A percentile compares a stretch with the other conserved stretches of the same genome.
Conservation (phyloP, 2,797 vertebrate genomes). For the Allenopithecus nigroviridis region DNA sequence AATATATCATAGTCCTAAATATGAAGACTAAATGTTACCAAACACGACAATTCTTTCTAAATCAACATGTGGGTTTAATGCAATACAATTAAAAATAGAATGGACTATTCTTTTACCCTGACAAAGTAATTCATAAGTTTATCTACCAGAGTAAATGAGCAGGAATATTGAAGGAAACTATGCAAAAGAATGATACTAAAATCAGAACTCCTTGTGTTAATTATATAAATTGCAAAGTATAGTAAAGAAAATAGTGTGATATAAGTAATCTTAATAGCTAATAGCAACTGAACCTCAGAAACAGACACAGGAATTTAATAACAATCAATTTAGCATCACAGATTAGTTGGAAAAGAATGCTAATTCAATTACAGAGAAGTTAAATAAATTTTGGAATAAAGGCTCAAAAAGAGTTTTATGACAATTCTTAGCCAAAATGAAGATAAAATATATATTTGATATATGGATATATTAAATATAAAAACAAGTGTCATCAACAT, state of each 20-base stretch:
- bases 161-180: neutral
- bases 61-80: conserved; percentile 21
- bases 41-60: conserved; percentile 36
- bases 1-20: neutral
- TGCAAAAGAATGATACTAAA: neutral
- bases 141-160: neutral
- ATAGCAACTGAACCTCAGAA: neutral
- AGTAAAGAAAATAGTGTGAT: neutral
- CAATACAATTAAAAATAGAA: conserved; percentile 26
- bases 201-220: neutral
- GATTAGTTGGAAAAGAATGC: neutral
- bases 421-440: conserved; percentile 15
- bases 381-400: neutral
- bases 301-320: neutral
- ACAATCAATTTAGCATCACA: neutral
- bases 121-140: neutral
- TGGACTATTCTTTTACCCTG: conserved; percentile 14
- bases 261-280: neutral
- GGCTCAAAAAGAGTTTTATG: neutral
- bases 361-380: neutral
- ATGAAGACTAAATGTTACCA: neutral
- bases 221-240: neutral
- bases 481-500: neutral
- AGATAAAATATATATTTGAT: neutral
- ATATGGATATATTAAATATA: neutral